These are phyloP conservation scores for Caenorhabditis elegans DNA, from an alignment of 1,140 invertebrate species.

Conservation along the genomic window DNA sequence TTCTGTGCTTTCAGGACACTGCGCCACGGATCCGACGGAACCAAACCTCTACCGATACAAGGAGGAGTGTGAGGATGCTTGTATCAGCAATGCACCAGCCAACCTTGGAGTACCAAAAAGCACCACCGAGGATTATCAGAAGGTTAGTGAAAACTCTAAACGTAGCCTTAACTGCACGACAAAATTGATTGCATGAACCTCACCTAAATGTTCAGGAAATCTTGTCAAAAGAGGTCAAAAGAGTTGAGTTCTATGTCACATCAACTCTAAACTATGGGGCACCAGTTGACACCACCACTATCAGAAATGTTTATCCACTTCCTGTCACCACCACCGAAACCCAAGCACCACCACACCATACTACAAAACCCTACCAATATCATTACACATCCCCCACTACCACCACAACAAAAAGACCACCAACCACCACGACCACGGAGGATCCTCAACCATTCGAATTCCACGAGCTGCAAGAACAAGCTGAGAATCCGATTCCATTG, in stretches of 20 bases:
- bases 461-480: neutral
- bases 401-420: neutral
- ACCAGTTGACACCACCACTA: neutral
- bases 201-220: neutral
- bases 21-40: conserved; percentile 60
- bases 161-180: too few relatives aligned
- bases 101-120: conserved; percentile 18
- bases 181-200: neutral
- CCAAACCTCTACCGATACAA: conserved; percentile 65
- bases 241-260: neutral
- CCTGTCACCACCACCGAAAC: neutral
- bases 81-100: conserved; percentile 43
- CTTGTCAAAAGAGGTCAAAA: conserved; percentile 24
- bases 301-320: neutral
- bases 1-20: conserved; percentile 54
- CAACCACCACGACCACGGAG: neutral
- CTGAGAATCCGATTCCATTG: too few relatives aligned
- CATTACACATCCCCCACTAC: neutral
- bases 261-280: neutral
- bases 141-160: neutral
- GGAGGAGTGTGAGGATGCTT: conserved; percentile 66
- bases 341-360: neutral
- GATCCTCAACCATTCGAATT: neutral
- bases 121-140: conserved; percentile 1
- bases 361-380: neutral